Conservation (phyloP, 2,113 vertebrate genomes). For the Calonectris borealis region DNA sequence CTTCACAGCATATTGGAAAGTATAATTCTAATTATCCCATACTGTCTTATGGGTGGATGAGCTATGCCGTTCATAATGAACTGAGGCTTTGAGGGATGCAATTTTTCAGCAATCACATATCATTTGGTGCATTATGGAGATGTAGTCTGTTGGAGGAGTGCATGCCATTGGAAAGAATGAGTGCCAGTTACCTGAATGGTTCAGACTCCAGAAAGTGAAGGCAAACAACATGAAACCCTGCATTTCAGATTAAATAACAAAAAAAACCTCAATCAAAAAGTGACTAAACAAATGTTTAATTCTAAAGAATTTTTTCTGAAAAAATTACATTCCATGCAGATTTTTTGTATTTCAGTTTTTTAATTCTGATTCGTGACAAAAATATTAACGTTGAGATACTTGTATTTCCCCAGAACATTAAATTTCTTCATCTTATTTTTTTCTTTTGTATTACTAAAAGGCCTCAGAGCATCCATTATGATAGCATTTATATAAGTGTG, state of each 20-base stretch:
- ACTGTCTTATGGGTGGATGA: not conserved
- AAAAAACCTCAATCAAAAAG: not conserved
- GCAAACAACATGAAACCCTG: fast-evolving
- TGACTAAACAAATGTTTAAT: not conserved
- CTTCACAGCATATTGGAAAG: not conserved
- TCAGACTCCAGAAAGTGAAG: not conserved
- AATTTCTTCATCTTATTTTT: not conserved
- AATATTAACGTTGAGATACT: not conserved
- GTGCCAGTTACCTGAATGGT: not conserved
- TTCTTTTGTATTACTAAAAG: not conserved
- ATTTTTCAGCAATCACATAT: not conserved
- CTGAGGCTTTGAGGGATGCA: not conserved
- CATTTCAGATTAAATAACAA: not conserved
- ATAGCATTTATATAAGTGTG: not conserved
- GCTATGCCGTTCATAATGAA: not conserved
- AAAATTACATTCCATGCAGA: not conserved
- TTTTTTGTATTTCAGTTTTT: not conserved
- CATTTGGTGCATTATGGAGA: not conserved
- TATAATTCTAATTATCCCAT: not conserved
- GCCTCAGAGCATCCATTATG: not conserved
- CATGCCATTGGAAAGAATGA: not conserved
- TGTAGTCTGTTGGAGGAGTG: not conserved
- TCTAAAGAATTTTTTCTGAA: not conserved
- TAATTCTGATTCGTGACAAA: not conserved
- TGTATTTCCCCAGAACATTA: not conserved